Percentiles rank a stretch among this genome's conserved stretches.
phyloP scores from a whole-genome alignment of 1,140 invertebrate species.

The Halyomorpha halys region DNA sequence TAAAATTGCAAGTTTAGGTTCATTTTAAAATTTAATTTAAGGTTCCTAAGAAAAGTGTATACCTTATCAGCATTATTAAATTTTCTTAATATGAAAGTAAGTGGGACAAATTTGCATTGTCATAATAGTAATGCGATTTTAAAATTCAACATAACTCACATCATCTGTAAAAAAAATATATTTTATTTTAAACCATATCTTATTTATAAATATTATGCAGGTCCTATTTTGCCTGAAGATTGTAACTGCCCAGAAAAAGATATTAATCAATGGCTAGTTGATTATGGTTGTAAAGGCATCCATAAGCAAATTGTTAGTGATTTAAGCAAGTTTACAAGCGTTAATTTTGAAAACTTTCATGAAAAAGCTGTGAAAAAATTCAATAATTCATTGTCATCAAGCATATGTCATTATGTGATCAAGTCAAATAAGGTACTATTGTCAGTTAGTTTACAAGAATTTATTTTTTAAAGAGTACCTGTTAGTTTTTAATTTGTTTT shows the following conservation, averaged over 20 bases:
- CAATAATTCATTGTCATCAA: conserved; percentile 63
- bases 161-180: no score
- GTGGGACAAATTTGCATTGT: no score
- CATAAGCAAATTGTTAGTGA: conserved; percentile 66
- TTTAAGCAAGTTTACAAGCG: conserved; percentile 53
- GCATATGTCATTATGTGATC: conserved; percentile 83
- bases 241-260: conserved; percentile 69
- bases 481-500: conserved; percentile 23
- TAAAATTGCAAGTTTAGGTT: no score
- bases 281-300: conserved; percentile 51
- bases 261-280: conserved; percentile 52
- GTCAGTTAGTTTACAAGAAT: background rate
- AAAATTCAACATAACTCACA: no score
- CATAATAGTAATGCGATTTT: no score
- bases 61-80: no score
- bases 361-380: conserved; percentile 51
- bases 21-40: no score
- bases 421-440: conserved; percentile 61
- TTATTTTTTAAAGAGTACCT: background rate
- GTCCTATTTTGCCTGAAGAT: conserved; percentile 63
- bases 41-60: no score
- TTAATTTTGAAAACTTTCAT: conserved; percentile 62
- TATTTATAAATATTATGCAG: conserved; percentile 42
- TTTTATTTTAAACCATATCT: no score
- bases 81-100: no score